These are phyloP conservation scores for human (Homo sapiens) DNA, from an alignment of 2,113 vertebrate genomes.

Conservation along the genomic window GRCh38 chrX:32423501-32424000, in stretches of 20 bases:
- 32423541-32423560: not conserved
- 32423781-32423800: not conserved
- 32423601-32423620: not conserved
- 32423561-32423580: not conserved
- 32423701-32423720: not conserved
- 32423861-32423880: not conserved
- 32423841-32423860: conserved; percentile 31
- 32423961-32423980: not conserved
- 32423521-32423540: not conserved
- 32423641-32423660: not conserved
- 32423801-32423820: not conserved
- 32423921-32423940: not conserved
- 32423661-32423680: not conserved
- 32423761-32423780: not conserved
- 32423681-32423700: not conserved
- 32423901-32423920: not conserved
- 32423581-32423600: not conserved
- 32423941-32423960: not conserved
- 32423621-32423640: not conserved
- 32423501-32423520: not conserved
- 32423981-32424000: not conserved
- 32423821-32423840: not conserved
- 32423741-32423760: not conserved
- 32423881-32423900: not conserved
- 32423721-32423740: conserved; percentile 23